Conservation (phyloP, 2,888 invertebrate genomes). For the Sabatieria punctata region DNA sequence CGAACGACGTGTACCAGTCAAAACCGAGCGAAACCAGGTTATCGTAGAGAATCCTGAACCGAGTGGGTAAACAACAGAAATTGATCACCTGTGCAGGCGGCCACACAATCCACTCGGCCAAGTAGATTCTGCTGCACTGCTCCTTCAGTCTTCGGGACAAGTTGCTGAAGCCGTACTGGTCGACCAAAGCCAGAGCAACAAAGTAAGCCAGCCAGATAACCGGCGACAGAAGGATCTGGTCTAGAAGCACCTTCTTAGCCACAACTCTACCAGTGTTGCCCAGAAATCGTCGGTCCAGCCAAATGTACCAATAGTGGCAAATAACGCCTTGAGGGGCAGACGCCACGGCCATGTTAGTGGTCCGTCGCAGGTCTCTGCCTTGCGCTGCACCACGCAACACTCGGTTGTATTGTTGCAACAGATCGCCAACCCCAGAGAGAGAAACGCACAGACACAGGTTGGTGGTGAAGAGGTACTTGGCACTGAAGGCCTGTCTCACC, state of each 20-base stretch:
- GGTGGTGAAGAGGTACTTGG: slow-evolving; percentile 39
- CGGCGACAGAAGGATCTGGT: slow-evolving; percentile 68
- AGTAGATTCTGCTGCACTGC: slow-evolving; percentile 59
- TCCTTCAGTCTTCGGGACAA: slow-evolving; percentile 49
- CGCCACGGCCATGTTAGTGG: slow-evolving; percentile 56
- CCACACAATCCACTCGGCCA: slow-evolving; percentile 79
- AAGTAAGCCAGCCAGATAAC: slow-evolving; percentile 59
- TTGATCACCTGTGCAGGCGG: slow-evolving; percentile 81
- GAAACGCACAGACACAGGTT: slow-evolving; percentile 58
- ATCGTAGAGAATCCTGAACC: slow-evolving; percentile 67
- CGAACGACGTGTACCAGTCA: slow-evolving; percentile 64
- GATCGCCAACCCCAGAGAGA: slow-evolving; percentile 59
- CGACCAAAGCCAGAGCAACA: slow-evolving; percentile 52
- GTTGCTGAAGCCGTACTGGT: slow-evolving; percentile 44
- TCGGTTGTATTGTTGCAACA: slow-evolving; percentile 55
- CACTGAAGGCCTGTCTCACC: not conserved
- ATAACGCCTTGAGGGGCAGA: slow-evolving; percentile 59
- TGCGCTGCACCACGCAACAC: slow-evolving; percentile 21
- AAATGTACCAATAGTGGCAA: slow-evolving; percentile 69
- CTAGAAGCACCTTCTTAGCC: slow-evolving; percentile 51
- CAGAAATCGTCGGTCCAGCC: slow-evolving; percentile 52
- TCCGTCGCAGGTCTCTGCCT: slow-evolving; percentile 43
- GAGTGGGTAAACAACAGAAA: slow-evolving; percentile 65
- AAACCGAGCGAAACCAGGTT: slow-evolving; percentile 66
- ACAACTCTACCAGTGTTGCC: slow-evolving; percentile 44